Evolutionary conservation across 2,797 vertebrate genomes (phyloP), one percentile per base, ranked within the genome.

Genomic region (Rhinophrynus dorsalis): DNA sequence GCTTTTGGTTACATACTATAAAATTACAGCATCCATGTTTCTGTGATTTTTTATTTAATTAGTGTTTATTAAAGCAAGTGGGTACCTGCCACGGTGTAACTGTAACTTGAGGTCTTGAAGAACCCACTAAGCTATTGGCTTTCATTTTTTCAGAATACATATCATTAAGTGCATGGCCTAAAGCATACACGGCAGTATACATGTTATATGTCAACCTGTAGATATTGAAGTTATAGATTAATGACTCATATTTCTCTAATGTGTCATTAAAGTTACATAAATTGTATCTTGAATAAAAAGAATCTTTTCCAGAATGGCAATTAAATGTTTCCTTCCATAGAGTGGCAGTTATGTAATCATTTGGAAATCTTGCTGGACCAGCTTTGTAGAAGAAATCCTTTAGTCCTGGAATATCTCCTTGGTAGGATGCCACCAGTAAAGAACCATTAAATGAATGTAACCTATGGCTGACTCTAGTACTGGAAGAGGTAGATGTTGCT

Each of bases 101-200:
- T 5, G 5, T 5, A 5, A 17, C 20, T 45, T 1, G 2, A 7
- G 18, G n/a, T 45, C 6, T 45, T 17, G n/a, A 7, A 21, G 17
- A 5, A 8, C 15, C 12, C 37, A 40, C 13, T 12, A 17, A 6
- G 7, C 6, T 13, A n/a, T n/a, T n/a, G 15, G 10, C 45, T 24
- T 21, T 23, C 3, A 8, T 6, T 23, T 48, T 48, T 1, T 24
- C 45, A 48, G 45, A 11, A 24, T 48, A 56, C 55, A 58, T 26
- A 26, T 37, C 23, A 58, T 58, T 20, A 7, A 58, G 35, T 3
- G 55, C 33, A 15, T 58, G 33, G 3, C 33, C 55, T 18, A 58
- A 7, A 7, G 33, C 33, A 37, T 58, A 58, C 2, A 58, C 33
- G 8, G 55, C 55, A 38, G n/a, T 40, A n/a, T 58, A 58, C 35